Evolutionary conservation across 2,888 invertebrate genomes (phyloP).

Genomic region (Willowsia nigromaculata): DNA sequence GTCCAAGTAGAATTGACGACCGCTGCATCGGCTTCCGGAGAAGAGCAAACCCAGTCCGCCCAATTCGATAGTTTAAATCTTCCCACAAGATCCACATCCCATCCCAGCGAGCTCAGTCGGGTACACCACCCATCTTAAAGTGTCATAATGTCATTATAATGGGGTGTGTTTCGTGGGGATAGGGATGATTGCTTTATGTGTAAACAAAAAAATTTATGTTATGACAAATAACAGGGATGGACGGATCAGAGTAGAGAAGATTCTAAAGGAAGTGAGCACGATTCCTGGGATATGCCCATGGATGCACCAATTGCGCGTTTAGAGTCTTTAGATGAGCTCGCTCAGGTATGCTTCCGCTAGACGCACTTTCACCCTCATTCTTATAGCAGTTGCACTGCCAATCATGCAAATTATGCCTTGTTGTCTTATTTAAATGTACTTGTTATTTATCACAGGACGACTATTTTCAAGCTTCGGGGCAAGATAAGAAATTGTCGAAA

Average conservation of each 20-base stretch:
- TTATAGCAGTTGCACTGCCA: neutral
- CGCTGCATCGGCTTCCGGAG: neutral
- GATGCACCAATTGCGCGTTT: conserved; percentile 85
- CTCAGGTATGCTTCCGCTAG: conserved; percentile 79
- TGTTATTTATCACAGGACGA: conserved; percentile 69
- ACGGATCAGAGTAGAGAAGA: conserved; percentile 78
- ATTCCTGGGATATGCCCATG: conserved; percentile 79
- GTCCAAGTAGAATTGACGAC: conserved; percentile 39
- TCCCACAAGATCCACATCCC: conserved; percentile 76
- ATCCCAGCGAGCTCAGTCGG: conserved; percentile 77
- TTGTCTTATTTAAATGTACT: neutral
- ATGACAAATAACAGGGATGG: conserved; percentile 71
- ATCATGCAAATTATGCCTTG: neutral
- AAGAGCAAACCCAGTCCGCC: conserved; percentile 70
- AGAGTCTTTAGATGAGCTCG: conserved; percentile 85
- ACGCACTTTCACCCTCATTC: neutral
- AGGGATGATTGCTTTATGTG: neutral
- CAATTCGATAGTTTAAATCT: conserved; percentile 73
- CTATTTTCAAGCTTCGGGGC: conserved; percentile 70
- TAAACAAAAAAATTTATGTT: neutral
- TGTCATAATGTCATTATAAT: neutral
- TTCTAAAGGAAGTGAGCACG: conserved; percentile 78
- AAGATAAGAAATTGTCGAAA: conserved; percentile 74
- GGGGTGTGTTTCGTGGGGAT: neutral
- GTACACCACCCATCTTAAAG: conserved; percentile 57